Percentiles rank a stretch among this genome's conserved stretches.
Evolutionary conservation across 2,888 invertebrate species (phyloP).

Genomic region (Agrotis ipsilon): DNA sequence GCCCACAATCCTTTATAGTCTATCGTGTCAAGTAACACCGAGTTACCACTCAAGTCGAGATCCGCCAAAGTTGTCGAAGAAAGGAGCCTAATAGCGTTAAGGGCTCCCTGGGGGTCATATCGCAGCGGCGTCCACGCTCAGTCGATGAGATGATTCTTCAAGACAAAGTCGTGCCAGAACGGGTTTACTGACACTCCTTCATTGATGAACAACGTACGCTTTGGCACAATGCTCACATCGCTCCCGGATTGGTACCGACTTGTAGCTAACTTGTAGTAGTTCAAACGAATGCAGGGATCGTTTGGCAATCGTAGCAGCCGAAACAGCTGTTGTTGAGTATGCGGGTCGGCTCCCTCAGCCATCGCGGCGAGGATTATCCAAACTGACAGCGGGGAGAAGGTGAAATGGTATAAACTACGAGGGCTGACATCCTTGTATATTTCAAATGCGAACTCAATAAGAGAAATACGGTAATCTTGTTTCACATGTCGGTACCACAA

Average conservation of each 20-base stretch:
- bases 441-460: constrained; percentile 20
- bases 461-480: constrained; percentile 10
- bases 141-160: constrained; percentile 34
- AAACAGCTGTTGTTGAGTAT: constrained; percentile 37
- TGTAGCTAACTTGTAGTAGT: constrained; percentile 38
- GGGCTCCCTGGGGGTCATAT: constrained; percentile 22
- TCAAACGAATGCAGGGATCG: constrained; percentile 33
- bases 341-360: constrained; percentile 22
- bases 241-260: constrained; percentile 13
- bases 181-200: constrained; percentile 28
- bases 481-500: constrained; percentile 15
- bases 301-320: constrained; percentile 22
- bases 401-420: constrained; percentile 22
- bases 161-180: constrained; percentile 32
- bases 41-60: constrained; percentile 46
- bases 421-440: not conserved
- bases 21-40: constrained; percentile 33
- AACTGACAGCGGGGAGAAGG: constrained; percentile 27
- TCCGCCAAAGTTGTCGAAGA: constrained; percentile 15
- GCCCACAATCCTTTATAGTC: constrained; percentile 47
- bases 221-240: constrained; percentile 30
- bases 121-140: constrained; percentile 21
- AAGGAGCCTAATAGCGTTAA: constrained; percentile 37
- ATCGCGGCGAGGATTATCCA: constrained; percentile 39
- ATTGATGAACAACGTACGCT: constrained; percentile 29